Evolutionary conservation across 2,888 invertebrate genomes (phyloP), one percentile per base, ranked within the genome.

Genomic region (Salticus scenicus): DNA sequence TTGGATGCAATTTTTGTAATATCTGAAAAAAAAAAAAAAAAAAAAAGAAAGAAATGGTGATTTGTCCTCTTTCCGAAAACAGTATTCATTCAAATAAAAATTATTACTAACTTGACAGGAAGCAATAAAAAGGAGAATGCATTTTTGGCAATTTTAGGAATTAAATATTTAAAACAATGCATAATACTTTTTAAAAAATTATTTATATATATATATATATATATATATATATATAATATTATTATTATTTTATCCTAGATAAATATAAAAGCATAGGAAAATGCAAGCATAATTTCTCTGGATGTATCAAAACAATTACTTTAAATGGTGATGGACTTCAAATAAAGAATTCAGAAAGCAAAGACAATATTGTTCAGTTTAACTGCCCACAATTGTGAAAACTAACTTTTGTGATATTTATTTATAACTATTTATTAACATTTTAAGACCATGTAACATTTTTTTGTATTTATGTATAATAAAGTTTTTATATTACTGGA

Each of bases 391-490:
- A 77, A n/a, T 12, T 83, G 28, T 81, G 67, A 42, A 37, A 31
- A 33, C 47, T 57, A 12, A n/a, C 24, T 17, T 41, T 71, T 69
- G 71, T 72, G 72, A 76, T 83, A 72, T 77, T 72, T 83, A 83
- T 83, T 83, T 83, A 83, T 83, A 77, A 82, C 67, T 83, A 83
- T 83, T 83, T 83, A 83, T 83, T 83, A 83, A 83, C 83, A 77
- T 27, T 75, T 20, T 30, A 31, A 28, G 17, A 30, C 8, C 20
- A 1, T 82, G 81, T 71, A 82, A 75, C 81, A 75, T 82, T 75
- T 79, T n/a, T 66, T 73, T 64, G 42, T 66, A 73, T 72, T 67
- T 83, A 71, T 71, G 73, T 72, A 83, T 24, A 57, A 57, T 57
- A 57, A 57, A 7, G 20, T 57, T 57, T 57, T 57, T 37, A 37